A percentile compares a stretch with the other conserved stretches of the same genome.
Conservation (phyloP, 2,113 vertebrate genomes). For the Empidonax alnorum region DNA sequence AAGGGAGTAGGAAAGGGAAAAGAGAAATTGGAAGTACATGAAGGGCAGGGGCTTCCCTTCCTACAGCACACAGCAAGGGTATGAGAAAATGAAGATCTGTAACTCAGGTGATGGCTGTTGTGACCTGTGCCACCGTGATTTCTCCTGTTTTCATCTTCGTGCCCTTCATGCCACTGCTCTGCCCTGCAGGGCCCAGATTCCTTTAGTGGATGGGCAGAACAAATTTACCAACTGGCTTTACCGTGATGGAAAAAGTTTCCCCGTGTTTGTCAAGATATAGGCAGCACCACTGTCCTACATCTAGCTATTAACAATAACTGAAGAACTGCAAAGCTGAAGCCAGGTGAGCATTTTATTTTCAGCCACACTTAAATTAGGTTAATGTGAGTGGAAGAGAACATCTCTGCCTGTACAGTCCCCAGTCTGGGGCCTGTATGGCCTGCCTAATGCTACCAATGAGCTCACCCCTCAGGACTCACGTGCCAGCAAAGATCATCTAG, state of each 20-base stretch:
- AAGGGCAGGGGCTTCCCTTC: background rate
- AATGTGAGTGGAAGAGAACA: background rate
- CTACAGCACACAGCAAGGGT: background rate
- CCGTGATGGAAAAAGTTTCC: background rate
- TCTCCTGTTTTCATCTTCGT: background rate
- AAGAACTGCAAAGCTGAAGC: background rate
- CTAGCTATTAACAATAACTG: background rate
- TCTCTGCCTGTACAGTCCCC: accelerated
- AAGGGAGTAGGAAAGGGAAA: background rate
- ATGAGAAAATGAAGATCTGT: background rate
- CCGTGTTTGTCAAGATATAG: background rate
- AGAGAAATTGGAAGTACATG: background rate
- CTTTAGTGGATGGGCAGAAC: background rate
- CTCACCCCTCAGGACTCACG: background rate
- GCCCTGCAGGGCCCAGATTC: background rate
- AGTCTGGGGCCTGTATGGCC: background rate
- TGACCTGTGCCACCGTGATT: background rate
- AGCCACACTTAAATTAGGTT: background rate
- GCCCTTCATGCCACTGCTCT: background rate
- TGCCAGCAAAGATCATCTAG: background rate
- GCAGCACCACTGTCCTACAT: background rate
- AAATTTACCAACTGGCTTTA: background rate
- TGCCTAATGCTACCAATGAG: background rate
- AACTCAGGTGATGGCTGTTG: background rate
- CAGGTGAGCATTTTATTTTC: background rate